Conservation (phyloP, 2,797 vertebrate species). For the Acanthiza pusilla region DNA sequence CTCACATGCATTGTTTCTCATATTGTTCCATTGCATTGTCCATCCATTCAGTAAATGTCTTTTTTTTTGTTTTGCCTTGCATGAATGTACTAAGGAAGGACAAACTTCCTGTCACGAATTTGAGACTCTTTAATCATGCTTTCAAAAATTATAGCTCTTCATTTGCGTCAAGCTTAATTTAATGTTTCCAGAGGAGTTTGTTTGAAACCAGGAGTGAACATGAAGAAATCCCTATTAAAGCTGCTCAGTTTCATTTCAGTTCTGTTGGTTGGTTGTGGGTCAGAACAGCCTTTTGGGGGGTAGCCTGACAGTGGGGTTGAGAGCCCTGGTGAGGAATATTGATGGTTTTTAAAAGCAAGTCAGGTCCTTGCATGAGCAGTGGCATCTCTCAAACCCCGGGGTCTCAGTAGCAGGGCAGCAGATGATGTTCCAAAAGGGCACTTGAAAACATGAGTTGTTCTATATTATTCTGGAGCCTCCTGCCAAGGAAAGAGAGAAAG, state of each 20-base stretch:
- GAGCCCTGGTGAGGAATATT: background rate
- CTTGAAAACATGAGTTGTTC: background rate
- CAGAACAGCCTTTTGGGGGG: background rate
- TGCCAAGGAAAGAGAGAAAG: constrained; percentile 55
- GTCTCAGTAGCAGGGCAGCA: background rate
- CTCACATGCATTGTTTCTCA: constrained; percentile 54
- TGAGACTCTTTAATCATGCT: background rate
- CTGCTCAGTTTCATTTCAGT: background rate
- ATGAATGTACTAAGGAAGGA: constrained; percentile 15
- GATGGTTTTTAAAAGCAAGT: background rate
- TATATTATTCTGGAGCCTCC: background rate
- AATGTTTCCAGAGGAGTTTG: background rate
- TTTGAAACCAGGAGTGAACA: background rate
- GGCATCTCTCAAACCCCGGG: background rate
- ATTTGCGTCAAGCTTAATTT: background rate
- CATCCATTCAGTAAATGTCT: constrained; percentile 63
- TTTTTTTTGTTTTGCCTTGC: constrained; percentile 49
- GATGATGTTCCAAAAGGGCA: background rate
- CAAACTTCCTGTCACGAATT: background rate
- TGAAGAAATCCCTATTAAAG: background rate
- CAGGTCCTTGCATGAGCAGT: background rate
- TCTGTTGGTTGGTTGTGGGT: background rate
- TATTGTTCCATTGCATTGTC: constrained; percentile 64
- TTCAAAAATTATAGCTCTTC: constrained; percentile 34
- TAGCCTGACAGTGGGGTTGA: background rate